Percentiles rank a stretch among this genome's conserved stretches.
Conservation (phyloP, 2,797 vertebrate genomes). For the Sebastes minor region DNA sequence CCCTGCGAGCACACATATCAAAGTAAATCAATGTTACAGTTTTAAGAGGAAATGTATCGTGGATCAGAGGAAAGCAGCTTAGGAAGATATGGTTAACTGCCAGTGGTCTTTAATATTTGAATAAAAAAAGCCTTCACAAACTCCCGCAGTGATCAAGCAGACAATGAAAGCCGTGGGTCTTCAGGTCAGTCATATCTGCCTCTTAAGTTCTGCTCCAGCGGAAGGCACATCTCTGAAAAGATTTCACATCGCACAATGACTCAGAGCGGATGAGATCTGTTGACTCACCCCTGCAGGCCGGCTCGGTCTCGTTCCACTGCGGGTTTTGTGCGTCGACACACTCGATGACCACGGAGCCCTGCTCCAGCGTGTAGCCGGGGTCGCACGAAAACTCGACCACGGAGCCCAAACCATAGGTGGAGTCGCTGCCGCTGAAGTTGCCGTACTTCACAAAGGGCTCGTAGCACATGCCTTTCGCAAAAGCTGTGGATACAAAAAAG, state of each 20-base stretch:
- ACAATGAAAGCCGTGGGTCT: constrained; percentile 45
- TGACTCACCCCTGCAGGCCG: constrained; percentile 92
- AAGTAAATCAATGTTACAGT: constrained; percentile 59
- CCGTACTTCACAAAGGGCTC: constrained; percentile 97
- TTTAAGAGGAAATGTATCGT: constrained; percentile 58
- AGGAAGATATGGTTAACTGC: constrained; percentile 53
- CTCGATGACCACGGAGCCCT: constrained; percentile 95
- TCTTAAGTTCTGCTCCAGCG: constrained; percentile 14
- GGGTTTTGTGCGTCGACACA: constrained; percentile 90
- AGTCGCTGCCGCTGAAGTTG: constrained; percentile 94
- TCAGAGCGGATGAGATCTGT: constrained; percentile 3
- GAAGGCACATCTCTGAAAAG: constrained; percentile 19
- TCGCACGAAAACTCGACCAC: constrained; percentile 95
- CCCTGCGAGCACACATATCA: constrained; percentile 55
- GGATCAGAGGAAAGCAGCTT: constrained; percentile 72
- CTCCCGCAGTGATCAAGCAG: constrained; percentile 53
- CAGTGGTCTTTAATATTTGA: constrained; percentile 57
- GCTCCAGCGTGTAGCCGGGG: constrained; percentile 95
- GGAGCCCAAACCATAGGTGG: constrained; percentile 86
- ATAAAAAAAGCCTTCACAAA: constrained; percentile 29
- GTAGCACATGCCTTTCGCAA: constrained; percentile 92
- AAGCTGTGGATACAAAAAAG: constrained; percentile 80
- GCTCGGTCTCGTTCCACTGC: constrained; percentile 98
- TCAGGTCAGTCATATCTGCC: constrained; percentile 38
- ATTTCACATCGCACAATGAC: constrained; percentile 33